Base-by-base conservation (phyloP, 2,888 invertebrate species). In the Tetramorium bicarinatum region DNA sequence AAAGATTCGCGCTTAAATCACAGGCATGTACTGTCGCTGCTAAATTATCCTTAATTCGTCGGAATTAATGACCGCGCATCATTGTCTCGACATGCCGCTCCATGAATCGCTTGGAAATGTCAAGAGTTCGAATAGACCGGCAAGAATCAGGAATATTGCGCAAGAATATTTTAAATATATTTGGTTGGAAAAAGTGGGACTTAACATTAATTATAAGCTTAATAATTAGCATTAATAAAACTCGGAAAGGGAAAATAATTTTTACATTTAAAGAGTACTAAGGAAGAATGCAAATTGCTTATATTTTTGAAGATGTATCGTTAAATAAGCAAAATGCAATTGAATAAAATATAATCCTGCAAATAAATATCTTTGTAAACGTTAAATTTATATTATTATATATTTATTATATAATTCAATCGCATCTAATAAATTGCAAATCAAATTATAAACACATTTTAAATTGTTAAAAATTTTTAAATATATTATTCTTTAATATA, bases 11-110 rank as follows among this genome's bases (percentile, higher is more conserved):
- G 38, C 3, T 47, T 59, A 38, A 79, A 71, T 71, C n/a, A 71
- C 29, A 47, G 11, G 29, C 25, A 25, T 25, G 15, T 56, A 44
- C 47, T 56, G 38, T n/a, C 18, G 47, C 38, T 8, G 6, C 15
- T 61, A 83, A 84, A 85, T 84, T 85, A 61, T 81, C 62, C 75
- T 83, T 79, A 74, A 86, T 87, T 82, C 47, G 25, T 25, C 41
- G 59, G 34, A 71, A 67, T 77, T 71, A 64, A 29, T 47, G 76
- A 4, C 66, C 69, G n/a, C 21, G 11, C 25, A 56, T 77, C 71
- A 62, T 85, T 54, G 71, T 85, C 71, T 61, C 21, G 29, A 38
- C 52, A 69, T 34, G 1, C 38, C 47, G 34, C 29, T 49, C 21
- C 15, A 59, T 3, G 8, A 56, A 34, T 18, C 13, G 18, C n/a